Evolutionary conservation across 2,888 invertebrate genomes (phyloP), one percentile per base, ranked within the genome.

Genomic region (Emesis castigata): DNA sequence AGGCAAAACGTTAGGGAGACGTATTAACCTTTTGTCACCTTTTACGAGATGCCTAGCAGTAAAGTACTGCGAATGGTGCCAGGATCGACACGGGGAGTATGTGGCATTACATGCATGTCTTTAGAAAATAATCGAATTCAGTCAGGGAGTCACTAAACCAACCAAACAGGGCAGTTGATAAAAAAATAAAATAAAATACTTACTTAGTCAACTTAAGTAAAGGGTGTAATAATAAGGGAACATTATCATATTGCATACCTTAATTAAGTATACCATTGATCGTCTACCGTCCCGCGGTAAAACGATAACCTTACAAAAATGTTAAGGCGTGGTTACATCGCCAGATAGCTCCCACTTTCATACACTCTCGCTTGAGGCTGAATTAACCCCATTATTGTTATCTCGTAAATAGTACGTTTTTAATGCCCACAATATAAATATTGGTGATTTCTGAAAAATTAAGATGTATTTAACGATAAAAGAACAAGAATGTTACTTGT

Each of bases 321-420:
- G 90, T 90, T 89, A 90, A 93, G 94, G 94, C 93, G 93, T 93
- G 94, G 93, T 91, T 90, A 90, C 84, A 88, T 88, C 89, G 91
- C 91, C 87, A 39, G 39, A 39, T 39, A 92, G 93, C 93, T 92
- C 88, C 90, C 87, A 86, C 87, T 89, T 90, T 89, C 90, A 90
- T 90, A 70, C 85, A 11, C 34, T 34, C 34, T 34, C 14, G 90
- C 92, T 91, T 87, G 91, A 91, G 91, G 91, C 90, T 90, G 93
- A 93, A 93, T 93, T 93, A 92, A 91, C 92, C 94, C 93, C 93
- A 91, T 91, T 91, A 88, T 74, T 71, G 68, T 74, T 78, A 78
- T 66, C 29, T 65, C 66, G 61, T 66, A 75, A 75, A 44, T 70
- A 44, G 62, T 77, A 58, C 22, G 11, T 22, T 20, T 58, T 58